These are phyloP conservation scores for Phalacrocorax aristotelis DNA, from an alignment of 2,113 vertebrate species.

Conservation along the genomic window DNA sequence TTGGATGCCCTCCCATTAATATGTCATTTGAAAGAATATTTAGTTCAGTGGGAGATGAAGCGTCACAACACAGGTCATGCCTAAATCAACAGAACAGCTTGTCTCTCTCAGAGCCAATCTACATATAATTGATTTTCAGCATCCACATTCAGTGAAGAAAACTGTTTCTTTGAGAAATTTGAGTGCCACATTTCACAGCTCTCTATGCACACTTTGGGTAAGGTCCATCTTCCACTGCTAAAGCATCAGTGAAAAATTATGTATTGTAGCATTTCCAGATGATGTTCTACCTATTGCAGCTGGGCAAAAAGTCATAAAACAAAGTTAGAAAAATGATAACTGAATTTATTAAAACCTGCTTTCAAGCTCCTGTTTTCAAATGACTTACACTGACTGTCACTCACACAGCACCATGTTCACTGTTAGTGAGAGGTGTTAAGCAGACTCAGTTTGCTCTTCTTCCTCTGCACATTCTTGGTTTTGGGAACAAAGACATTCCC, in stretches of 20 bases:
- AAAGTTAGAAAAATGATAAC: background rate
- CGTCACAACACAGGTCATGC: conserved; percentile 60
- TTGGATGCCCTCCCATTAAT: conserved; percentile 67
- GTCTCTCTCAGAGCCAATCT: conserved; percentile 62
- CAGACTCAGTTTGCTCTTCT: background rate
- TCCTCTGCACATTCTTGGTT: conserved; percentile 6
- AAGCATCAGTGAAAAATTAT: background rate
- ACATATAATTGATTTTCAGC: conserved; percentile 68
- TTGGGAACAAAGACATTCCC: conserved; percentile 38
- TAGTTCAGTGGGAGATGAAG: conserved; percentile 67
- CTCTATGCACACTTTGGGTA: background rate
- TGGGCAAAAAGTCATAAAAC: background rate
- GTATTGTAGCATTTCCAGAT: background rate
- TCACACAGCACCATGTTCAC: background rate
- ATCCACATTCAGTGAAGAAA: conserved; percentile 46
- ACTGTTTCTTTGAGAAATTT: background rate
- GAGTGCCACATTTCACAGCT: conserved; percentile 44
- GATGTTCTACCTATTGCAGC: background rate
- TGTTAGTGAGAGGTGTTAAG: conserved; percentile 14
- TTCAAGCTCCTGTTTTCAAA: background rate
- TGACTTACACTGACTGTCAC: background rate
- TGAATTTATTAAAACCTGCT: background rate
- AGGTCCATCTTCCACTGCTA: background rate
- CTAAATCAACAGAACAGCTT: conserved; percentile 72
- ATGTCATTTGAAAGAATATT: conserved; percentile 67